phyloP scores from a whole-genome alignment of 2,888 invertebrate genomes.

The Odiellus spinosus region DNA sequence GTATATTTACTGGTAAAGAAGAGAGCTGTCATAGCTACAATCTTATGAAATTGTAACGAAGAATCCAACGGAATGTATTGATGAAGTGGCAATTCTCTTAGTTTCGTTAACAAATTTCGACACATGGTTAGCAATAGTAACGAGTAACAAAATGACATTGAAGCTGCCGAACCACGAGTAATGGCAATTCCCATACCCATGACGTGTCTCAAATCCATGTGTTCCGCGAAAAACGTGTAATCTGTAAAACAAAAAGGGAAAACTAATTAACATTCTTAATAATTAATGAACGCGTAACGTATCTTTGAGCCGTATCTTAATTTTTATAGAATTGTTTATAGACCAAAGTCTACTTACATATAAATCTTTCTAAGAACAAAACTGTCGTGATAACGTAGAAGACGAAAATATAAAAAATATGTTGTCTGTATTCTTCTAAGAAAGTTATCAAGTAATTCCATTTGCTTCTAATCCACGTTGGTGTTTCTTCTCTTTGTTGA shows the following conservation, averaged over 20 bases:
- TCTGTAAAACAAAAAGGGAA: conserved; percentile 36
- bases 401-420: conserved; percentile 83
- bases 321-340: no score
- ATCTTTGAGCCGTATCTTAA: no score
- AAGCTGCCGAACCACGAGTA: conserved; percentile 83
- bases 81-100: conserved; percentile 83
- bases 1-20: conserved; percentile 55
- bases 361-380: conserved; percentile 84
- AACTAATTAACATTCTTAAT: background rate
- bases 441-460: conserved; percentile 80
- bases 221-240: conserved; percentile 91
- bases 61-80: conserved; percentile 87
- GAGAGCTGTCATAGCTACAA: conserved; percentile 81
- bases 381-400: conserved; percentile 89
- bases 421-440: conserved; percentile 86
- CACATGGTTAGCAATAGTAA: conserved; percentile 83
- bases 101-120: conserved; percentile 70
- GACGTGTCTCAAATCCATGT: conserved; percentile 81
- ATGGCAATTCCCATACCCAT: conserved; percentile 96
- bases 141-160: conserved; percentile 85
- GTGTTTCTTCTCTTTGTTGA: conserved; percentile 54
- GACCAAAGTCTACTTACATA: conserved; percentile 54
- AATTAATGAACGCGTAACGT: no score
- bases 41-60: conserved; percentile 92
- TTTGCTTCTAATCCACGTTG: conserved; percentile 52